A percentile compares a stretch with the other conserved stretches of the same genome.
These are phyloP conservation scores for Notiomystis cincta DNA, from an alignment of 2,113 vertebrate species.

Conservation along the genomic window DNA sequence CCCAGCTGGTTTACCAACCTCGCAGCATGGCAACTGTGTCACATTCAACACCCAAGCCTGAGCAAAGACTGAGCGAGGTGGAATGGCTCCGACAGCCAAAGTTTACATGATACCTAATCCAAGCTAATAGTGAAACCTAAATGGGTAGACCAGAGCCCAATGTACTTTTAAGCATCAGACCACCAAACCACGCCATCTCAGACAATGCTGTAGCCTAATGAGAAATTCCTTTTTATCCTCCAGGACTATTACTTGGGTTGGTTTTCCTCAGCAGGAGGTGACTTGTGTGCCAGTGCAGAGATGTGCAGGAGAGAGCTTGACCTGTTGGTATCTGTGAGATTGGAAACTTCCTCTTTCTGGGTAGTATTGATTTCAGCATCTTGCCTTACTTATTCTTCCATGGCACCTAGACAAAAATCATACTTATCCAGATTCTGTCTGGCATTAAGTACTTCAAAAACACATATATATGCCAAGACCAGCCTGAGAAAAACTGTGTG, in stretches of 20 bases:
- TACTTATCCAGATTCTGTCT: not conserved
- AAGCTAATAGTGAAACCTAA: not conserved
- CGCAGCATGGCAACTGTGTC: not conserved
- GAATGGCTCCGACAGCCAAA: not conserved
- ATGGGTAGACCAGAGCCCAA: not conserved
- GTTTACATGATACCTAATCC: not conserved
- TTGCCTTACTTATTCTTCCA: not conserved
- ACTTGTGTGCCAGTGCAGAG: not conserved
- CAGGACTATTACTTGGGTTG: not conserved
- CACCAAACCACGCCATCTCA: not conserved
- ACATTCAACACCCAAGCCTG: not conserved
- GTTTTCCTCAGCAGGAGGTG: not conserved
- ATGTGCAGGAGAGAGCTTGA: not conserved
- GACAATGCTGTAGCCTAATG: not conserved
- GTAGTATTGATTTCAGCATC: constrained; percentile 11
- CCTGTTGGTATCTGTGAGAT: not conserved
- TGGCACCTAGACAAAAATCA: not conserved
- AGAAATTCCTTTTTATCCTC: not conserved
- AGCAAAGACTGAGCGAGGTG: not conserved
- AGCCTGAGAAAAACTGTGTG: not conserved
- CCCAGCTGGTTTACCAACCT: not conserved
- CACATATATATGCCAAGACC: not conserved
- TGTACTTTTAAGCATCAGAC: not conserved
- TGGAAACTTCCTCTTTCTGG: not conserved
- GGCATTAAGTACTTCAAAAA: not conserved